phyloP scores from a whole-genome alignment of 2,113 vertebrate genomes.

The Orientallactaga bullata region DNA sequence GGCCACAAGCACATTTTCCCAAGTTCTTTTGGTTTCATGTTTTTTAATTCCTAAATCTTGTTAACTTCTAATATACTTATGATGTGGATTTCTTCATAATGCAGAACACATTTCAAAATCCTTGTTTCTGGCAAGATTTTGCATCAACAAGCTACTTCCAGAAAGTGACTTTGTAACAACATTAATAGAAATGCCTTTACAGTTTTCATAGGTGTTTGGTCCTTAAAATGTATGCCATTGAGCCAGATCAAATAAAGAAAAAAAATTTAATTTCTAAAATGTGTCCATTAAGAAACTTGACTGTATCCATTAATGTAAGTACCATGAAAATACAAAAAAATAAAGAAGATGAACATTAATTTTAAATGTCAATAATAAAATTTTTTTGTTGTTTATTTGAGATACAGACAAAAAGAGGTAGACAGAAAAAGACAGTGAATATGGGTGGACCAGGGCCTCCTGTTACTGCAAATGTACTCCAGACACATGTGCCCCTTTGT shows the following conservation, averaged over 20 bases:
- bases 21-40: constrained; percentile 57
- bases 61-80: constrained; percentile 67
- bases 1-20: constrained; percentile 40
- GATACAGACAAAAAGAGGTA: too few relatives aligned
- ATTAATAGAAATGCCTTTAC: constrained; percentile 61
- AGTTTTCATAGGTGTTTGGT: constrained; percentile 46
- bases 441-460: too few relatives aligned
- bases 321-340: background rate
- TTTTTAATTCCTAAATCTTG: constrained; percentile 62
- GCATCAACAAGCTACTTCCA: constrained; percentile 64
- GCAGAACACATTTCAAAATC: constrained; percentile 68
- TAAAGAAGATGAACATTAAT: constrained; percentile 17
- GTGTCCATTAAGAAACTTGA: constrained; percentile 17
- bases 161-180: constrained; percentile 59
- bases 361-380: background rate
- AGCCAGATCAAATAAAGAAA: background rate
- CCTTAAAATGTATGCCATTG: constrained; percentile 39
- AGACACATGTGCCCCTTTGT: too few relatives aligned
- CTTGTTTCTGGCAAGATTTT: constrained; percentile 63
- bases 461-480: too few relatives aligned
- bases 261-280: constrained; percentile 40
- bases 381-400: too few relatives aligned
- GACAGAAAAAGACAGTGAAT: too few relatives aligned
- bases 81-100: constrained; percentile 66
- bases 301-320: constrained; percentile 31